These are phyloP conservation scores for Jordanella pulchra DNA, from an alignment of 2,797 vertebrate genomes.

Conservation along the genomic window DNA sequence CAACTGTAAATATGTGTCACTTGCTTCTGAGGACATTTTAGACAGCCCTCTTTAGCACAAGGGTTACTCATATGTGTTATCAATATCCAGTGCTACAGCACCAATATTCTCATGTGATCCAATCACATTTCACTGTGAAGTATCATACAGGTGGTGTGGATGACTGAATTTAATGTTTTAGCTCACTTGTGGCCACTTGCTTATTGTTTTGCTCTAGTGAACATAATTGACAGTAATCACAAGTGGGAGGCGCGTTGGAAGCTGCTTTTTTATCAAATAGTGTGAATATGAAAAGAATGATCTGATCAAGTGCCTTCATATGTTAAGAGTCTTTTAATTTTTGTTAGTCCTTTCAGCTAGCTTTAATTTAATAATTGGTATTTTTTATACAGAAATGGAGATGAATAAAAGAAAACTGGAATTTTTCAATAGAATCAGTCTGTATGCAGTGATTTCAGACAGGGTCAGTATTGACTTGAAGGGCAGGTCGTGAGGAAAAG, in stretches of 20 bases:
- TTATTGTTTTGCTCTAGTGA: conserved; percentile 15
- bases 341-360: conserved; percentile 10
- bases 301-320: conserved; percentile 24
- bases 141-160: conserved; percentile 5
- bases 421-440: neutral
- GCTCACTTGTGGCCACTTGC: conserved; percentile 19
- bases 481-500: neutral
- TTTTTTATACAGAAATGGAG: conserved; percentile 3
- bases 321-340: conserved; percentile 10
- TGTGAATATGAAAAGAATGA: conserved; percentile 25
- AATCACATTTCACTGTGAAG: conserved; percentile 12
- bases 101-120: neutral
- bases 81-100: neutral
- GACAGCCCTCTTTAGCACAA: no score
- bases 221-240: conserved; percentile 17
- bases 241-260: conserved; percentile 23
- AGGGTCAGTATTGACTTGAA: neutral
- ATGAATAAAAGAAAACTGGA: neutral
- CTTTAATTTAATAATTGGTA: conserved; percentile 19
- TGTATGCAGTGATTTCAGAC: neutral
- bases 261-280: conserved; percentile 23
- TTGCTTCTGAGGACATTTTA: no score
- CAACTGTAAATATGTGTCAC: no score
- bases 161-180: conserved; percentile 9
- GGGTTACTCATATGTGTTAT: neutral